These are phyloP conservation scores for Heterotis niloticus DNA, from an alignment of 2,113 vertebrate species.

Conservation along the genomic window DNA sequence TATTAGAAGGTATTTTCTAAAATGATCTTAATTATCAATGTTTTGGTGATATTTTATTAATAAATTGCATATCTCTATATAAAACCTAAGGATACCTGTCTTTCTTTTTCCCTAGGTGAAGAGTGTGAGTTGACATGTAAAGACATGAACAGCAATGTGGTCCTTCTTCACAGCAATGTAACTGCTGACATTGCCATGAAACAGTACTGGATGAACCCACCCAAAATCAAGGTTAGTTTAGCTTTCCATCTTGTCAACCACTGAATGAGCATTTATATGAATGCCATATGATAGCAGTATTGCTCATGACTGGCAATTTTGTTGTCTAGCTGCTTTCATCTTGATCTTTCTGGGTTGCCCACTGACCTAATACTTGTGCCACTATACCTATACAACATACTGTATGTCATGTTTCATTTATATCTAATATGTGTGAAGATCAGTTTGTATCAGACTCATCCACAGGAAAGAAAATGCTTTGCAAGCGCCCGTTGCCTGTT, in stretches of 20 bases:
- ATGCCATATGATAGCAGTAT: not conserved
- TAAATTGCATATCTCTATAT: no score
- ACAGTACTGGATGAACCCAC: conserved; percentile 88
- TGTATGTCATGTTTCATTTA: no score
- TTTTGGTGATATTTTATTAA: no score
- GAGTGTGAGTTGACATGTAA: conserved; percentile 85
- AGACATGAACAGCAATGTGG: conserved; percentile 82
- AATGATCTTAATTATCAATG: no score
- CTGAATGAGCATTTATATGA: not conserved
- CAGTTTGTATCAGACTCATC: no score
- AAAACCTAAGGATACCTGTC: not conserved
- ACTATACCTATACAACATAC: no score
- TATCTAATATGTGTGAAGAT: no score
- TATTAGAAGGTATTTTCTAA: no score
- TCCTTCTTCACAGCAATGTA: conserved; percentile 82
- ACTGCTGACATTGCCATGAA: conserved; percentile 70
- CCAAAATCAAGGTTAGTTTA: conserved; percentile 82
- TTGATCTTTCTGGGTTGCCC: not conserved
- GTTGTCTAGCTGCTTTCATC: not conserved
- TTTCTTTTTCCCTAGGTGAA: conserved; percentile 64
- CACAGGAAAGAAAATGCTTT: no score
- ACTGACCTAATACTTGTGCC: not conserved
- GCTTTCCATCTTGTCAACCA: not conserved
- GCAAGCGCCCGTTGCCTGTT: no score
- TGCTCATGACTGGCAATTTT: no score